A percentile compares a stretch with the other conserved stretches of the same genome.
Conservation (phyloP, 2,888 invertebrate genomes). For the Halictus ligatus region DNA sequence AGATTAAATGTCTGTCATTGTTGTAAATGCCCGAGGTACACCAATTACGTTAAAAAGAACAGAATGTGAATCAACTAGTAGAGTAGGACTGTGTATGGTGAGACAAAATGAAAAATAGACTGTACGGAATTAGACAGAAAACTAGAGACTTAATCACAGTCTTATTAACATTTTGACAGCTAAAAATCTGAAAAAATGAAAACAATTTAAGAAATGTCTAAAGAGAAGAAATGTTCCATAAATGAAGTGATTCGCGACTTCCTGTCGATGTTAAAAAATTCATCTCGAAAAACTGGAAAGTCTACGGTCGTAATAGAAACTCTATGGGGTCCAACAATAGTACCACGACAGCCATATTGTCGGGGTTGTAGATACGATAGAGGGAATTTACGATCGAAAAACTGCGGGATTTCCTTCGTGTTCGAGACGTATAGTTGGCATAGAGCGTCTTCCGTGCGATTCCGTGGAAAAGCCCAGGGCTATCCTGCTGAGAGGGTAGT, state of each 20-base stretch:
- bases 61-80: too few species aligned
- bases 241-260: background rate
- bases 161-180: too few species aligned
- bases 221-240: background rate
- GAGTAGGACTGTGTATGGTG: too few species aligned
- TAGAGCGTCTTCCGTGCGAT: conserved; percentile 24
- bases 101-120: too few species aligned
- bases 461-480: conserved; percentile 28
- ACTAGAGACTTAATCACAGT: too few species aligned
- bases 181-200: background rate
- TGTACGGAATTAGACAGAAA: too few species aligned
- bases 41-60: too few species aligned
- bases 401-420: conserved; percentile 20
- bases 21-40: too few species aligned
- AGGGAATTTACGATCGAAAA: conserved; percentile 46
- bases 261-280: background rate
- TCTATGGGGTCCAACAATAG: conserved; percentile 30
- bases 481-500: conserved; percentile 56
- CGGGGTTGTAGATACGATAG: conserved; percentile 7
- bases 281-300: background rate
- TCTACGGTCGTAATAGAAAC: background rate
- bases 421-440: conserved; percentile 45
- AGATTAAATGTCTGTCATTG: too few species aligned
- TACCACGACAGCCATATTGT: conserved; percentile 27
- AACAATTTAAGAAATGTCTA: background rate